Conservation (phyloP, 2,797 vertebrate species). For the Synanceia verrucosa region DNA sequence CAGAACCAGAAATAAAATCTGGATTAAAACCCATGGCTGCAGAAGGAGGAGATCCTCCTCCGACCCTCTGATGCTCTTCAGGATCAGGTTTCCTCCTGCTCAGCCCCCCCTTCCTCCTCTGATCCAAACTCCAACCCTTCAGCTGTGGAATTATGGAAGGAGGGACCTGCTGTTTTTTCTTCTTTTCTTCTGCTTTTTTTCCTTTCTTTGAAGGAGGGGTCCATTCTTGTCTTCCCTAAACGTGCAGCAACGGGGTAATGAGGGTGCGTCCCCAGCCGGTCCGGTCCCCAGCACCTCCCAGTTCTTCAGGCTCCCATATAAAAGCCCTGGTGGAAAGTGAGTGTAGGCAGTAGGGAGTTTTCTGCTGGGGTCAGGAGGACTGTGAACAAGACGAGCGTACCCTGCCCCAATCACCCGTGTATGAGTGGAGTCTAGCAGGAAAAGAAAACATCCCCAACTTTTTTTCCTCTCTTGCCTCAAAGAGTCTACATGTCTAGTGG, state of each 20-base stretch:
- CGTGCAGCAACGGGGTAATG: constrained; percentile 70
- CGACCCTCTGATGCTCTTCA: constrained; percentile 53
- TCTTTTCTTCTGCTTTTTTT: constrained; percentile 46
- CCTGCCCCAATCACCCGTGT: constrained; percentile 86
- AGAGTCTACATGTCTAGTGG: constrained; percentile 99
- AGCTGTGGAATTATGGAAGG: constrained; percentile 74
- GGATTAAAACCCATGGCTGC: constrained; percentile 43
- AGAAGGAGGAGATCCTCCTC: constrained; percentile 65
- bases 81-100: constrained; percentile 71
- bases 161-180: constrained; percentile 73
- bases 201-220: constrained; percentile 74
- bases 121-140: constrained; percentile 75
- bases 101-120: constrained; percentile 60
- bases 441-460: constrained; percentile 83
- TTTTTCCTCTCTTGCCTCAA: constrained; percentile 90
- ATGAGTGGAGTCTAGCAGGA: constrained; percentile 96
- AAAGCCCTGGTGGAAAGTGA: constrained; percentile 85
- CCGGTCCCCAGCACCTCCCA: constrained; percentile 85
- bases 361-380: constrained; percentile 94
- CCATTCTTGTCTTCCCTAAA: constrained; percentile 78
- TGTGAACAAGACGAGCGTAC: constrained; percentile 78
- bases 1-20: constrained; percentile 47
- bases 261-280: constrained; percentile 70
- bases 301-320: constrained; percentile 86
- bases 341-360: constrained; percentile 97